These are phyloP conservation scores for Falcaria lacertinaria DNA, from an alignment of 2,888 invertebrate genomes.

Conservation along the genomic window DNA sequence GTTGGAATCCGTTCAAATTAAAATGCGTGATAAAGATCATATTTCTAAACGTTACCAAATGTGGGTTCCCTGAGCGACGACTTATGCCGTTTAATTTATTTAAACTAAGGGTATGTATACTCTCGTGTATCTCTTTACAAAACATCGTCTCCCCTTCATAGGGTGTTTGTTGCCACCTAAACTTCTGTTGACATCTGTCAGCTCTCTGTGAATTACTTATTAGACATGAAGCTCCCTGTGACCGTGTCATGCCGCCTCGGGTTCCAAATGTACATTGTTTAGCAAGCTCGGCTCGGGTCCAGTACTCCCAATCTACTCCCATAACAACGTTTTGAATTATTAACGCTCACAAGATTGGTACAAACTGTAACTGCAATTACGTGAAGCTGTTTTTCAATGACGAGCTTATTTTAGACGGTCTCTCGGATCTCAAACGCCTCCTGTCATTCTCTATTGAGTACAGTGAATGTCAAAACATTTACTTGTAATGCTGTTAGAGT, in stretches of 20 bases:
- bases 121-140: neutral
- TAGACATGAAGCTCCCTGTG: slow-evolving; percentile 22
- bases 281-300: slow-evolving; percentile 13
- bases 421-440: too few species aligned
- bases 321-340: slow-evolving; percentile 13
- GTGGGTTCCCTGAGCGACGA: too few species aligned
- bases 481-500: too few species aligned
- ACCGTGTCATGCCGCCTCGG: slow-evolving; percentile 1
- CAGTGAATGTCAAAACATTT: too few species aligned
- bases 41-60: too few species aligned
- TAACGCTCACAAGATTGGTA: neutral
- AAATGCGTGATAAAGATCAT: too few species aligned
- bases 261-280: slow-evolving; percentile 7
- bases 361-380: neutral
- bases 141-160: neutral
- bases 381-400: neutral
- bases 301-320: slow-evolving; percentile 25
- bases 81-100: too few species aligned
- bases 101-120: too few species aligned
- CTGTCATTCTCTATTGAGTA: too few species aligned
- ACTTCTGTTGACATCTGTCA: slow-evolving; percentile 34
- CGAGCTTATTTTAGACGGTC: too few species aligned
- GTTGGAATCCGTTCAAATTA: too few species aligned
- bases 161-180: neutral
- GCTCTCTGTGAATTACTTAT: slow-evolving; percentile 38